phyloP scores from a whole-genome alignment of 2,888 invertebrate species.

The Sinohyriopsis cumingii region DNA sequence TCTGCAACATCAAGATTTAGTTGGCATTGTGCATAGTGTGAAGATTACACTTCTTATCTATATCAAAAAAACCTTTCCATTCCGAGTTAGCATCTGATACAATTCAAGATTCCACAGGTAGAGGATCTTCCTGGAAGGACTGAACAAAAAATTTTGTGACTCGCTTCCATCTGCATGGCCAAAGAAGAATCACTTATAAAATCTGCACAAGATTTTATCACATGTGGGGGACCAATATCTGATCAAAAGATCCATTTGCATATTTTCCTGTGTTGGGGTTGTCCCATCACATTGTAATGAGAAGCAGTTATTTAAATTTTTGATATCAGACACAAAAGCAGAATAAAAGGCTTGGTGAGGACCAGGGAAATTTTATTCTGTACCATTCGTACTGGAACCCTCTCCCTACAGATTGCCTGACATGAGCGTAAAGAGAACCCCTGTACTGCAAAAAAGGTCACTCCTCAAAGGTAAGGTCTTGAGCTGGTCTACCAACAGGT shows the following conservation, averaged over 20 bases:
- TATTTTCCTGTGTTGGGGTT: slow-evolving; percentile 13
- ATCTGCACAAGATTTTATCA: slow-evolving; percentile 14
- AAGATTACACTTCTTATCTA: slow-evolving; percentile 3
- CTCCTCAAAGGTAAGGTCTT: too few relatives aligned
- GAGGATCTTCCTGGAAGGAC: background rate
- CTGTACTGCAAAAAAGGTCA: too few relatives aligned
- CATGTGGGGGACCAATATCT: slow-evolving; percentile 12
- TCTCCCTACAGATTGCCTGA: too few relatives aligned
- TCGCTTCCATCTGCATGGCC: slow-evolving; percentile 10
- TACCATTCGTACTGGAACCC: too few relatives aligned
- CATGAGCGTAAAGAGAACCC: too few relatives aligned
- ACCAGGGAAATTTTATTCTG: too few relatives aligned
- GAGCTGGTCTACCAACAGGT: too few relatives aligned
- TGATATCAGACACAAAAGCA: too few relatives aligned
- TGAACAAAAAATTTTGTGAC: background rate
- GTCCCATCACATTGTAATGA: slow-evolving; percentile 5
- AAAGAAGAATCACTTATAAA: slow-evolving; percentile 14
- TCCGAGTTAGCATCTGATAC: slow-evolving; percentile 4
- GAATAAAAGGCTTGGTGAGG: too few relatives aligned
- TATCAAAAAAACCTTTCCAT: slow-evolving; percentile 8
- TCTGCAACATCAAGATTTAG: slow-evolving; percentile 6
- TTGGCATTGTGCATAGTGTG: slow-evolving; percentile 24
- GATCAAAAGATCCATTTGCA: slow-evolving; percentile 17
- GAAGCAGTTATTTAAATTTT: too few relatives aligned
- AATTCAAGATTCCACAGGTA: slow-evolving; percentile 13